A percentile compares a stretch with the other conserved stretches of the same genome.
Evolutionary conservation across 2,113 vertebrate species (phyloP).

Genomic region (Sinocyclocheilus grahami): DNA sequence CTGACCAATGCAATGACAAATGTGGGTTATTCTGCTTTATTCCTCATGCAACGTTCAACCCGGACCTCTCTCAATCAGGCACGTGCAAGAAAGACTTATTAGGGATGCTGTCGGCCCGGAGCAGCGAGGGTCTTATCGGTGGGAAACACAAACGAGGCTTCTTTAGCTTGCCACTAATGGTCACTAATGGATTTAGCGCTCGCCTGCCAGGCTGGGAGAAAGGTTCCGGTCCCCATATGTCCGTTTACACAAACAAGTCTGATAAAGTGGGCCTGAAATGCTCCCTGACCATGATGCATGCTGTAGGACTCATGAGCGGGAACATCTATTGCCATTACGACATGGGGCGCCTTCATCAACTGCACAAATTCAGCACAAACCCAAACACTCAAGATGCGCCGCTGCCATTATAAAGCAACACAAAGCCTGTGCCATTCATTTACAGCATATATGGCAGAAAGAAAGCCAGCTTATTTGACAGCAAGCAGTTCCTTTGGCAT

Average conservation of each 20-base stretch:
- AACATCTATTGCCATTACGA: background rate
- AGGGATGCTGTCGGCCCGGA: constrained; percentile 27
- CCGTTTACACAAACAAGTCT: constrained; percentile 26
- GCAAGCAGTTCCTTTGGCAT: background rate
- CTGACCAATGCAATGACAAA: background rate
- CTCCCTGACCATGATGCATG: background rate
- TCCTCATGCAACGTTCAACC: background rate
- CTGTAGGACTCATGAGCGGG: background rate
- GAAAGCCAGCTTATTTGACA: background rate
- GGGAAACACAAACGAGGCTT: constrained; percentile 43
- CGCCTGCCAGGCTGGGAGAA: constrained; percentile 36
- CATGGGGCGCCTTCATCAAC: background rate
- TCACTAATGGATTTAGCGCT: constrained; percentile 52
- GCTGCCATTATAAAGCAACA: background rate
- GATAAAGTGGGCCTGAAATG: background rate
- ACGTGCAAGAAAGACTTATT: constrained; percentile 34
- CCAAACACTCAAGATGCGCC: background rate
- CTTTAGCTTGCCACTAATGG: constrained; percentile 50
- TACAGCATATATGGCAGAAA: background rate
- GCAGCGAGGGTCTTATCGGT: constrained; percentile 43
- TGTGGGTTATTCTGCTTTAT: background rate
- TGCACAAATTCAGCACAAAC: background rate
- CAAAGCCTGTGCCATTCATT: background rate
- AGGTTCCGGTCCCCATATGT: constrained; percentile 25
- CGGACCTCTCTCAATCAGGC: background rate